Evolutionary conservation across 2,888 invertebrate genomes (phyloP), one percentile per base, ranked within the genome.

Genomic region (Ormyrus rosae): DNA sequence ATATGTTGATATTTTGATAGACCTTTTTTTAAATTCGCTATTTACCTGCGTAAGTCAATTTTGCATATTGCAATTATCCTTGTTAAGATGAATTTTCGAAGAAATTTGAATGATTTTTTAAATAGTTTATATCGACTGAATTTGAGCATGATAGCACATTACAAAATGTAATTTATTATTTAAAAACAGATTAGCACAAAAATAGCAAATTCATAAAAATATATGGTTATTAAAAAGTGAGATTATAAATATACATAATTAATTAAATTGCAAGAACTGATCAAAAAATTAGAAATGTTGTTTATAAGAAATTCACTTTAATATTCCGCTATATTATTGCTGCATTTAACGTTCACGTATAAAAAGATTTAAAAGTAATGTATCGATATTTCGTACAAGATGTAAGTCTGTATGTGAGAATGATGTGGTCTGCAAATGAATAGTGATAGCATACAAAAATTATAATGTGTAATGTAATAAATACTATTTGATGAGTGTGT

Each of bases 261-360:
- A 55, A 13, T 70, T 75, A 55, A 53, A 53, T 70, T 68, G 55
- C 58, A 71, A 71, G 65, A 77, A 63, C 68, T 64, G 45, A 60
- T 77, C 45, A 60, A 67, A 69, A 65, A 70, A 61, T 76, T 72
- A 74, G 68, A 50, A 70, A 70, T 60, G 65, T 70, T 81, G 70
- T 72, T 74, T 81, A 64, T 71, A 78, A 76, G 55, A 53, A 64
- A 68, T 68, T 72, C 50, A 53, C 50, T 68, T 56, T 64, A 81
- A 72, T 81, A 81, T 79, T 81, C 75, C 81, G 58, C 78, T 79
- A 76, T 58, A 74, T 81, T 76, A 78, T 78, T 74, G 74, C 63
- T 81, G 81, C 81, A 81, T 81, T 81, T 81, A 81, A 78, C 60
- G 65, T 81, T 78, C 67, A 73, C 67, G 19, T 81, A 72, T 72